Percentiles rank a stretch among this genome's conserved stretches.
Conservation (phyloP, 2,888 invertebrate species). For the Cinara cedri region DNA sequence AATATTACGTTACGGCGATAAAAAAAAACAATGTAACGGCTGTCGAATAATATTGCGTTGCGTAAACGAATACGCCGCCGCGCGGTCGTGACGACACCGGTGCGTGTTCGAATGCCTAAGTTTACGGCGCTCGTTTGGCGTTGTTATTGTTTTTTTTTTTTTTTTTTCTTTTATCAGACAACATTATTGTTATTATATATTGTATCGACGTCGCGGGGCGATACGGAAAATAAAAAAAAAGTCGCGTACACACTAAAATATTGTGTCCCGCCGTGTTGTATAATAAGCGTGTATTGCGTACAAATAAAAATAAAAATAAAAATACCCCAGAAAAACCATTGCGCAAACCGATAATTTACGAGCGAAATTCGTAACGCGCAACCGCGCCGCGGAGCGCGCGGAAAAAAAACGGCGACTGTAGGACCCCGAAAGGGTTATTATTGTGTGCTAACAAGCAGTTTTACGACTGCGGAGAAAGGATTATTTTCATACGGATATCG, state of each 20-base stretch:
- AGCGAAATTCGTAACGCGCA: constrained; percentile 42
- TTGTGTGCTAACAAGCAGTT: constrained; percentile 51
- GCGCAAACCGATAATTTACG: constrained; percentile 54
- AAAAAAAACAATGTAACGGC: no score
- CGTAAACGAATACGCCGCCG: not conserved
- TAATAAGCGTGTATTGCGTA: not conserved
- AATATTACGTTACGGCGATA: no score
- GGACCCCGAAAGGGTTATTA: constrained; percentile 49
- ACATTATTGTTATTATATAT: not conserved
- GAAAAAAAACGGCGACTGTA: constrained; percentile 8
- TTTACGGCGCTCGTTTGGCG: constrained; percentile 8
- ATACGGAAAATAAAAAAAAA: constrained; percentile 17
- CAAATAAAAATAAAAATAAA: constrained; percentile 18
- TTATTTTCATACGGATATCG: constrained; percentile 47
- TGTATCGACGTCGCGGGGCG: constrained; percentile 35
- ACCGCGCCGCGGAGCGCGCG: constrained; percentile 19
- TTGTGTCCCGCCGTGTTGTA: no score
- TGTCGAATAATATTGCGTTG: no score
- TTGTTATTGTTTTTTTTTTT: not conserved
- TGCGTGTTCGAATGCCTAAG: constrained; percentile 52
- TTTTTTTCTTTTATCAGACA: no score
- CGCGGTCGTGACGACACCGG: constrained; percentile 48
- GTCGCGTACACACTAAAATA: no score
- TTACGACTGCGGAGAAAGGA: constrained; percentile 54
- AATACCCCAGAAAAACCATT: constrained; percentile 11